Base-by-base conservation (phyloP, 1,140 invertebrate genomes). In the Frieseomelitta varia region DNA sequence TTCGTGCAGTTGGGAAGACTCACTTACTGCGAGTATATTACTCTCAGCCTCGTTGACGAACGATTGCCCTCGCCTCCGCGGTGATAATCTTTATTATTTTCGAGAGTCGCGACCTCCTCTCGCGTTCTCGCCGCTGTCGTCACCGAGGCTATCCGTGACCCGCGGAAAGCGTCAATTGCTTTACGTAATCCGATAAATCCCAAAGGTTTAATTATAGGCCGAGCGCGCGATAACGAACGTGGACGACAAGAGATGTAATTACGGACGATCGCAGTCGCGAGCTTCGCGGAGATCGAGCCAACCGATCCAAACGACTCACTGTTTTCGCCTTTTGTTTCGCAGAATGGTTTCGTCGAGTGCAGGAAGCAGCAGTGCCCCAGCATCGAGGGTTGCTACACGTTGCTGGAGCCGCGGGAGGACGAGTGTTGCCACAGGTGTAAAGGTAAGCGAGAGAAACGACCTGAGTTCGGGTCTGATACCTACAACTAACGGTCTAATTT, bases 261-360 rank as follows among this genome's bases (percentile, higher is more conserved):
- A 84, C 85, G 30, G n/a, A 27, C 27, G 34, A 72, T 65, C 61
- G 81, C n/a, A 77, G 21, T 27, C 30, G 30, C 30, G 30, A 30
- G 30, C 2, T 30, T 30, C 30, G 1, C 30, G 2, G 30, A 30
- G 30, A 30, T 30, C 30, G 30, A 2, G 4, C 15, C 8, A 0
- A 39, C 12, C 12, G 17, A 39, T 11, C 17, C 4, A 6, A 39
- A 51, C 24, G 1, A n/a, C 19, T 17, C 30, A 0, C 15, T 8
- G 1, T 51, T 53, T 85, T 10, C 30, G 51, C 15, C 24, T 24
- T 74, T 79, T 79, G 15, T 72, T 34, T 87, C 84, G 24, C 95
- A 97, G 97, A 96, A 97, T 92, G 97, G 97, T 21, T 96, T 96
- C 91, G 97, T 97, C 1, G 96, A 96, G 87, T 98, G 97, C 91